Conservation (phyloP, 2,113 vertebrate genomes). For the Lynx canadensis region DNA sequence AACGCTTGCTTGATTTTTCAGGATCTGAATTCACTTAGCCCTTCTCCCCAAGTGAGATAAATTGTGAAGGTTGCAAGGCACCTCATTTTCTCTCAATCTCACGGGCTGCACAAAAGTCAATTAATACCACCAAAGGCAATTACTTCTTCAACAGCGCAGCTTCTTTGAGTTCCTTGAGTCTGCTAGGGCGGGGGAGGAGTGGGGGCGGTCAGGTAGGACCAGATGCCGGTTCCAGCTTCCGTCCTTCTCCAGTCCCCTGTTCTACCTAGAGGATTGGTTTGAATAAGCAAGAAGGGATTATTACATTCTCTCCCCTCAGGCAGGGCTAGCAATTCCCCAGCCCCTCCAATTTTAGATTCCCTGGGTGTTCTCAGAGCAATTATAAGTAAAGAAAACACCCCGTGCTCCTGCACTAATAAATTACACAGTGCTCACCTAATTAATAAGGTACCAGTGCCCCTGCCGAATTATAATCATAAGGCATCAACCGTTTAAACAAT, state of each 20-base stretch:
- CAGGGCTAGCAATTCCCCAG: constrained; percentile 63
- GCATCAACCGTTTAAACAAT: constrained; percentile 59
- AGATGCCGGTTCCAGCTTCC: background rate
- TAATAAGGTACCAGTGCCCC: constrained; percentile 72
- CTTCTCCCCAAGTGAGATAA: background rate
- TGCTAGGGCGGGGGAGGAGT: background rate
- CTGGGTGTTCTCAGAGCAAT: constrained; percentile 65
- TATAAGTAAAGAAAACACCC: constrained; percentile 78
- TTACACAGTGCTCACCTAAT: constrained; percentile 72
- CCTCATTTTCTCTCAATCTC: constrained; percentile 23
- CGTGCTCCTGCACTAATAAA: constrained; percentile 69
- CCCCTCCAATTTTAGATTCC: constrained; percentile 70
- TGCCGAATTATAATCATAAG: constrained; percentile 69
- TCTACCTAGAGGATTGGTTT: constrained; percentile 15
- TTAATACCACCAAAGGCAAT: constrained; percentile 54
- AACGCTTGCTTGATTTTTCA: constrained; percentile 46
- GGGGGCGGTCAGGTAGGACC: background rate
- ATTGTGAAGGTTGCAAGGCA: background rate
- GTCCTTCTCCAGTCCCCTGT: background rate
- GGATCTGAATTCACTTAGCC: constrained; percentile 13
- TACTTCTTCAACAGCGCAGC: constrained; percentile 10
- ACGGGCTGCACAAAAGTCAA: constrained; percentile 35
- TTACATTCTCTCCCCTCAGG: constrained; percentile 40
- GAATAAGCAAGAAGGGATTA: constrained; percentile 57
- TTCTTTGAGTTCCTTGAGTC: background rate